Evolutionary conservation across 2,797 vertebrate species (phyloP).

Genomic region (Sebastes oblongus): DNA sequence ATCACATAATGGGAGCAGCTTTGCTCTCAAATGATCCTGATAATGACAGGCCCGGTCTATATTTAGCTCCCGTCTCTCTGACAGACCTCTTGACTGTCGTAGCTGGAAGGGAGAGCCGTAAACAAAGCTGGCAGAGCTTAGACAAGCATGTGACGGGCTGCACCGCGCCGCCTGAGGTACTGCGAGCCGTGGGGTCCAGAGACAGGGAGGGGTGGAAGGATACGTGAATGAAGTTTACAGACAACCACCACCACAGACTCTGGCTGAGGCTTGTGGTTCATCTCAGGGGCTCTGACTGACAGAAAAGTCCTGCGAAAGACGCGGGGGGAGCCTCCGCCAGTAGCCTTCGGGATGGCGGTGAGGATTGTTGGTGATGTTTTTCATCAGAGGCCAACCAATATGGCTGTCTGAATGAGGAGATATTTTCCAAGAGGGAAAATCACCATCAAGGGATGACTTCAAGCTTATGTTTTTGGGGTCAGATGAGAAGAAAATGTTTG

Average conservation of each 20-base stretch:
- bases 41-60: slow-evolving; percentile 67
- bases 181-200: not conserved
- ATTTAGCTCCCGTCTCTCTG: slow-evolving; percentile 62
- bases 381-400: slow-evolving; percentile 11
- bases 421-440: slow-evolving; percentile 9
- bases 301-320: slow-evolving; percentile 15
- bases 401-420: slow-evolving; percentile 8
- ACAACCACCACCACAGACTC: slow-evolving; percentile 42
- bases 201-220: not conserved
- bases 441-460: slow-evolving; percentile 1
- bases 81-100: slow-evolving; percentile 47
- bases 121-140: slow-evolving; percentile 75
- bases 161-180: slow-evolving; percentile 38
- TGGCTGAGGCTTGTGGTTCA: slow-evolving; percentile 45
- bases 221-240: slow-evolving; percentile 27
- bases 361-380: slow-evolving; percentile 20
- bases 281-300: slow-evolving; percentile 45
- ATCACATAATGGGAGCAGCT: slow-evolving; percentile 52
- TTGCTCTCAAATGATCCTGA: slow-evolving; percentile 69
- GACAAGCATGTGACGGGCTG: slow-evolving; percentile 54
- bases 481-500: slow-evolving; percentile 45
- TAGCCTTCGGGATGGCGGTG: not conserved
- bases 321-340: not conserved
- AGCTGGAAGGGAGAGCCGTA: slow-evolving; percentile 46
- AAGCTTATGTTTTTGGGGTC: slow-evolving; percentile 23